Evolutionary conservation across 2,113 vertebrate genomes (phyloP).

Genomic region (human): DNA sequence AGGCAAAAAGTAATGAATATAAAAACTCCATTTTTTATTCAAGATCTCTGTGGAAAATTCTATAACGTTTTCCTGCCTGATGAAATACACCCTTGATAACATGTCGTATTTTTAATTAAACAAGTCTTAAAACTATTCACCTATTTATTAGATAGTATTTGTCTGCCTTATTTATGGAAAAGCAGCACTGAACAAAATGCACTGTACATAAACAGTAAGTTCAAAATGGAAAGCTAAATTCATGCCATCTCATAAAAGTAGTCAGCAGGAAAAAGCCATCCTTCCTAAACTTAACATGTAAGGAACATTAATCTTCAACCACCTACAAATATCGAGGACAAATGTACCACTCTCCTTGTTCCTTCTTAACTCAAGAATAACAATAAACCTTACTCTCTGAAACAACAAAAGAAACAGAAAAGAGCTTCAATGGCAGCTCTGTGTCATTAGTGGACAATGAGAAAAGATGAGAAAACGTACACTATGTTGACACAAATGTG

Average conservation of each 20-base stretch:
- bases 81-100: slow-evolving; percentile 61
- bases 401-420: slow-evolving; percentile 89
- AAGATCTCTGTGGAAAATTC: slow-evolving; percentile 67
- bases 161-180: slow-evolving; percentile 77
- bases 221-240: slow-evolving; percentile 84
- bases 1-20: slow-evolving; percentile 78
- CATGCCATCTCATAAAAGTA: slow-evolving; percentile 81
- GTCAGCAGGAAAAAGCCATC: slow-evolving; percentile 76
- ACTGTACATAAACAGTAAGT: slow-evolving; percentile 81
- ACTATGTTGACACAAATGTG: slow-evolving; percentile 91
- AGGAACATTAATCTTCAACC: slow-evolving; percentile 89
- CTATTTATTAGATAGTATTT: slow-evolving; percentile 78
- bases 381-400: slow-evolving; percentile 89
- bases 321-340: slow-evolving; percentile 87
- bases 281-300: slow-evolving; percentile 82
- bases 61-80: slow-evolving; percentile 57
- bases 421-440: slow-evolving; percentile 88
- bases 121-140: slow-evolving; percentile 71
- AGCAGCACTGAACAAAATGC: slow-evolving; percentile 65
- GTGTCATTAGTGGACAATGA: slow-evolving; percentile 93
- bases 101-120: slow-evolving; percentile 80
- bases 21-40: slow-evolving; percentile 72
- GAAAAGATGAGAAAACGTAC: slow-evolving; percentile 92
- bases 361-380: slow-evolving; percentile 88
- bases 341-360: slow-evolving; percentile 86